Conservation (phyloP, 2,888 invertebrate species). For the Hyles lineata region DNA sequence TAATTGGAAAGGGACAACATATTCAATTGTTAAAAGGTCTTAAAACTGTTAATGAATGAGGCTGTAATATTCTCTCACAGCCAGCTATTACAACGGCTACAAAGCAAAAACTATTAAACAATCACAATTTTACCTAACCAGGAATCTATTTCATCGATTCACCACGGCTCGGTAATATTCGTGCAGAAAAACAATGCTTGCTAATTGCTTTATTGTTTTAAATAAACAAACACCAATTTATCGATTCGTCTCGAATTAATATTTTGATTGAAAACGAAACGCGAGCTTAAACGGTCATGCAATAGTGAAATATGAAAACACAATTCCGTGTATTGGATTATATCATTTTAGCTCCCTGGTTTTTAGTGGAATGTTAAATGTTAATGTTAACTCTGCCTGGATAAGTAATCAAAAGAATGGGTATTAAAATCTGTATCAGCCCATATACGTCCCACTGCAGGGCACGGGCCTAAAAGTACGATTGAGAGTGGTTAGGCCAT, state of each 20-base stretch:
- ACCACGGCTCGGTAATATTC: neutral
- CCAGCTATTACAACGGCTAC: too few relatives aligned
- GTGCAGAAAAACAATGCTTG: slow-evolving; percentile 49
- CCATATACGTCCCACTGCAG: too few relatives aligned
- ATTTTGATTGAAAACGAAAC: slow-evolving; percentile 49
- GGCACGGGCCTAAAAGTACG: too few relatives aligned
- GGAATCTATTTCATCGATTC: neutral
- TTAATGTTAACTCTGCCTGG: too few relatives aligned
- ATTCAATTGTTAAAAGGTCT: too few relatives aligned
- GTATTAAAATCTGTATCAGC: too few relatives aligned
- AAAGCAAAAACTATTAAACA: neutral
- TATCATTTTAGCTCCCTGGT: neutral
- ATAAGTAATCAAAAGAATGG: too few relatives aligned
- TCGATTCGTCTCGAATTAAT: slow-evolving; percentile 56
- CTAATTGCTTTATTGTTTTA: slow-evolving; percentile 54
- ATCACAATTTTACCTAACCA: neutral
- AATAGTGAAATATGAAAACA: neutral
- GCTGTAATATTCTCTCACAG: too few relatives aligned
- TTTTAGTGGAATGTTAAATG: neutral
- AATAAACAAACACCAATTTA: slow-evolving; percentile 60
- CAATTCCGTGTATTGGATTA: too few relatives aligned
- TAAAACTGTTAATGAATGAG: too few relatives aligned
- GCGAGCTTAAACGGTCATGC: slow-evolving; percentile 33
- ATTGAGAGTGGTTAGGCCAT: too few relatives aligned
- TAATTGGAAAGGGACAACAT: too few relatives aligned